A percentile compares a stretch with the other conserved stretches of the same genome.
These are phyloP conservation scores for Arenaria interpres DNA, from an alignment of 2,113 vertebrate genomes.

Conservation along the genomic window DNA sequence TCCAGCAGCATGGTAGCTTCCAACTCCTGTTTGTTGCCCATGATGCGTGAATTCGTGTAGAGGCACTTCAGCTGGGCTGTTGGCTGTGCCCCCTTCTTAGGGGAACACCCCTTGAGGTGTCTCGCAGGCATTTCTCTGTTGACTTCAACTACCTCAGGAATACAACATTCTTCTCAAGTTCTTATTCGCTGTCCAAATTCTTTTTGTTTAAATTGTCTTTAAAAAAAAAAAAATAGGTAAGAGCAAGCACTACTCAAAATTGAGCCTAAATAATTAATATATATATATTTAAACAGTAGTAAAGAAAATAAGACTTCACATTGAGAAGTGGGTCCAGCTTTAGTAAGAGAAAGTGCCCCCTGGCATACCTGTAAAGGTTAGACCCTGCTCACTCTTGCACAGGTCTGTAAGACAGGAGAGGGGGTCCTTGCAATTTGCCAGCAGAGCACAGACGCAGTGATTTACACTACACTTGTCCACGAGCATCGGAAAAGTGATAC, in stretches of 20 bases:
- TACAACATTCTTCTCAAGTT: background rate
- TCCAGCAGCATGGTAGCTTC: too few species aligned
- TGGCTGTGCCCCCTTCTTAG: too few species aligned
- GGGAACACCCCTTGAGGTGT: too few species aligned
- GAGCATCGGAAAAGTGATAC: background rate
- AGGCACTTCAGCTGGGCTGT: too few species aligned
- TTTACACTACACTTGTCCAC: fast-evolving
- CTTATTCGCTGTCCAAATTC: background rate
- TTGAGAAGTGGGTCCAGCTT: background rate
- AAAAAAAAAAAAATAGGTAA: background rate
- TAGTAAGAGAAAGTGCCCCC: background rate
- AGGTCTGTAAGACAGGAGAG: background rate
- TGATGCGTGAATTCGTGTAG: too few species aligned
- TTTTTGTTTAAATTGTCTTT: background rate
- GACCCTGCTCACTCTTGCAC: background rate
- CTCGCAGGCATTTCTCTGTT: too few species aligned
- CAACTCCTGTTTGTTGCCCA: too few species aligned
- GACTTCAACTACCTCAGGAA: too few species aligned
- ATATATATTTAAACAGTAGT: background rate
- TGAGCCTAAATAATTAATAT: background rate
- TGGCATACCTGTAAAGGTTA: background rate
- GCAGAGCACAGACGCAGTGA: background rate
- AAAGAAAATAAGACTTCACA: background rate
- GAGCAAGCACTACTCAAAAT: background rate
- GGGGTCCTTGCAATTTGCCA: background rate